Conservation (phyloP, 2,797 vertebrate genomes). For the Scyliorhinus canicula region DNA sequence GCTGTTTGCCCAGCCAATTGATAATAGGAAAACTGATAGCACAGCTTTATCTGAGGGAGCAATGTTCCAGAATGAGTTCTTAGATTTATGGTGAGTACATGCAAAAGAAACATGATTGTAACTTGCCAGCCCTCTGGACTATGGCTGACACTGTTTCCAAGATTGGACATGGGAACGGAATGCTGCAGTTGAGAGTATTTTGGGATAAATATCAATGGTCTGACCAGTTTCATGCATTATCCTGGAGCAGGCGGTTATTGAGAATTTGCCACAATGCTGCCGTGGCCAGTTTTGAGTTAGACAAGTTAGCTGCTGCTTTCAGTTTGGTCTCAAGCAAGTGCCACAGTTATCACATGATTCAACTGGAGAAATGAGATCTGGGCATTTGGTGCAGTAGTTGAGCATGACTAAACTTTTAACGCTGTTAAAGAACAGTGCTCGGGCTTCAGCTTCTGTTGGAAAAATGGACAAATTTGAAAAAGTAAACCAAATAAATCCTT, state of each 20-base stretch:
- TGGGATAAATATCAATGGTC: background rate
- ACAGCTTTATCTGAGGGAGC: too few species aligned
- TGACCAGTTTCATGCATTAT: background rate
- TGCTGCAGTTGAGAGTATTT: background rate
- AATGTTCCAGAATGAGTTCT: background rate
- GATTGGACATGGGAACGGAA: background rate
- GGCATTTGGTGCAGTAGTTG: background rate
- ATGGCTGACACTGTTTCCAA: background rate
- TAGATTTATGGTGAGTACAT: background rate
- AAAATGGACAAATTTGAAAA: background rate
- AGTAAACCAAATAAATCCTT: constrained; percentile 27
- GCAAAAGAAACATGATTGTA: background rate
- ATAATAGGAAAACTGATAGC: background rate
- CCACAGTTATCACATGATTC: background rate
- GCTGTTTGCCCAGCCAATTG: background rate
- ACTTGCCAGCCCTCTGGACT: background rate
- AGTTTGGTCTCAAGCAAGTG: background rate
- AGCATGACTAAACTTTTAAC: background rate
- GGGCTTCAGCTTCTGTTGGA: background rate
- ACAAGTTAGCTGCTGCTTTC: background rate
- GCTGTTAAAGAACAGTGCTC: too few species aligned
- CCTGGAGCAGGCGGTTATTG: background rate
- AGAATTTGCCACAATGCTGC: background rate
- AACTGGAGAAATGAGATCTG: background rate
- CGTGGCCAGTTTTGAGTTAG: background rate